These are phyloP conservation scores for Lasioglossum marginatum DNA, from an alignment of 2,888 invertebrate genomes.

Conservation along the genomic window DNA sequence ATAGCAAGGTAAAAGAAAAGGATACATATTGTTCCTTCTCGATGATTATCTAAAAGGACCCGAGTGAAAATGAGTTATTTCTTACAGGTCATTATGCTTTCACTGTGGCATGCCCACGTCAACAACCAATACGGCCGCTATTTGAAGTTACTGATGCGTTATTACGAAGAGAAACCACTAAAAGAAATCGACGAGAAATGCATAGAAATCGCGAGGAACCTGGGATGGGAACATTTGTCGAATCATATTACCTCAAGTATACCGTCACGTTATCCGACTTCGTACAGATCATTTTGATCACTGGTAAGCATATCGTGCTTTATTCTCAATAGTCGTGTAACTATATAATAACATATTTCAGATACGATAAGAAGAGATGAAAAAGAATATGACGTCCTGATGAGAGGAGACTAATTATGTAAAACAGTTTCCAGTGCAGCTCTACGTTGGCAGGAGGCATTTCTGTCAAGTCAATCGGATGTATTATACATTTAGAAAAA, in stretches of 20 bases:
- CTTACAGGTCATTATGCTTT: slow-evolving; percentile 89
- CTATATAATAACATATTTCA: slow-evolving; percentile 40
- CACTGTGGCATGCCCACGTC: slow-evolving; percentile 92
- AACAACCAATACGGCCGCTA: slow-evolving; percentile 93
- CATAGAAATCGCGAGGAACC: slow-evolving; percentile 87
- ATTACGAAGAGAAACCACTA: slow-evolving; percentile 92
- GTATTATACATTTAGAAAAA: slow-evolving; percentile 66
- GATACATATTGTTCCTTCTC: neutral
- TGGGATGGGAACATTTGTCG: slow-evolving; percentile 91
- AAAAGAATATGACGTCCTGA: slow-evolving; percentile 47
- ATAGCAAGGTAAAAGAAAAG: slow-evolving; percentile 88
- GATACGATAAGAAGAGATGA: slow-evolving; percentile 39
- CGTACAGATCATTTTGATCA: slow-evolving; percentile 90
- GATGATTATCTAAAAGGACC: neutral
- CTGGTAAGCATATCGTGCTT: slow-evolving; percentile 43
- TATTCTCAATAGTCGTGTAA: neutral
- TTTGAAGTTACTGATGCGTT: slow-evolving; percentile 90
- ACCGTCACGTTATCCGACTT: slow-evolving; percentile 89
- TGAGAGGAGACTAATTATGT: slow-evolving; percentile 53
- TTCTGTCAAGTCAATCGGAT: slow-evolving; percentile 55
- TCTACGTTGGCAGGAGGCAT: slow-evolving; percentile 54
- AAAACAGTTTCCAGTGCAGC: slow-evolving; percentile 60
- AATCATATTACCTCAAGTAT: slow-evolving; percentile 86
- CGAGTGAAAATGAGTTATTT: slow-evolving; percentile 12
- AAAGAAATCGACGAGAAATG: slow-evolving; percentile 90